Conservation (phyloP, 2,888 invertebrate genomes). For the Leptopilina syphax region DNA sequence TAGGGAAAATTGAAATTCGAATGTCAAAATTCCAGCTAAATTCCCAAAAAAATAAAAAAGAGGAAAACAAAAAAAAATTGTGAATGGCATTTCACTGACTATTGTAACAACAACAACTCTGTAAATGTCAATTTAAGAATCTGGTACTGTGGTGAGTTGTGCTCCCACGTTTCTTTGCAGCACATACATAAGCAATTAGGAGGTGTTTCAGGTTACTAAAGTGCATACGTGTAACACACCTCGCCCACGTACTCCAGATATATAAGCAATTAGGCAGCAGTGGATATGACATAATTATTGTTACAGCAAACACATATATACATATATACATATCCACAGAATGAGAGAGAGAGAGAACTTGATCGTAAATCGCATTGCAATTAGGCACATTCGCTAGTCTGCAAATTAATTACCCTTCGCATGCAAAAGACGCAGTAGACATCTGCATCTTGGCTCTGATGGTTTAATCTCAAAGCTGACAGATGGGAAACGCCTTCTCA, state of each 20-base stretch:
- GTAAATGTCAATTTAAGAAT: constrained; percentile 4
- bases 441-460: constrained; percentile 16
- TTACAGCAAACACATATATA: constrained; percentile 45
- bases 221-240: constrained; percentile 50
- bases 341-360: neutral
- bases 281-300: constrained; percentile 55
- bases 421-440: neutral
- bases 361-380: constrained; percentile 48
- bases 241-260: constrained; percentile 54
- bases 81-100: neutral
- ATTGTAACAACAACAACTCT: neutral
- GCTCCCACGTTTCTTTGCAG: neutral
- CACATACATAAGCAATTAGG: constrained; percentile 52
- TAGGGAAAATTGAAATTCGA: no score
- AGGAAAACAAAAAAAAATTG: neutral
- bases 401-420: constrained; percentile 22
- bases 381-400: constrained; percentile 43
- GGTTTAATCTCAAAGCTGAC: constrained; percentile 25
- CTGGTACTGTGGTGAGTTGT: constrained; percentile 48
- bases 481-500: constrained; percentile 17
- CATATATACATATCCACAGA: no score
- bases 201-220: constrained; percentile 51
- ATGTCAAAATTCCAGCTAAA: no score
- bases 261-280: constrained; percentile 55
- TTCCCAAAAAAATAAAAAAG: no score